Base-by-base conservation (phyloP, 2,797 vertebrate species). In the Sebastolobus altivelis region DNA sequence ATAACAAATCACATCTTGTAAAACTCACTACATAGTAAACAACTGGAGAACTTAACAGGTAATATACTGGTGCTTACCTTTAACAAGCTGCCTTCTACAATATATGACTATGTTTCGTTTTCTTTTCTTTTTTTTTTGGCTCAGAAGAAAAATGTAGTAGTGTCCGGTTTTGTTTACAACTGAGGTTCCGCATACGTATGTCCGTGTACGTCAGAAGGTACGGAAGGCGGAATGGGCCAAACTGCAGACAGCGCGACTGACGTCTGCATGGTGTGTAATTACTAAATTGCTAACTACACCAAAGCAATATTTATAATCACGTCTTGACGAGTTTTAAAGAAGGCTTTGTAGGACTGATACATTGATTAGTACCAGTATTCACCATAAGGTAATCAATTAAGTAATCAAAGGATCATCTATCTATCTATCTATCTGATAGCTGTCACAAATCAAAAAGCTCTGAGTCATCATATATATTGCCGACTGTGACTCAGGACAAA, bases 121-220 rank as follows among this genome's bases (percentile, higher is more conserved):
- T 49, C 8, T 22, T 31, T 0, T 25, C 25, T 25, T 35, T 8
- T 16, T 37, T 63, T 38, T 54, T 54, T 6, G 20, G 40, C 31
- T 80, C 31, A 69, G 29, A 63, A 69, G 40, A 62, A 7, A 11
- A 72, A 49, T 22, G 22, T 65, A 68, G 55, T 35, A 22, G 20
- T 76, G 27, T 79, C 73, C 70, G 88, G 66, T 86, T 86, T 90
- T 94, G 93, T 94, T 94, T 94, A 94, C 92, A 94, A 91, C 22
- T 31, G 37, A 27, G 3, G 1, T 93, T 93, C 94, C 89, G 90
- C 65, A 29, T 87, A 86, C 87, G 86, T 89, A 75, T 2, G 16
- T 52, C 6, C 8, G 4, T 6, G 12, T 71, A 54, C 90, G 90
- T 92, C 86, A 82, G 6, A 16, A 75, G 0, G 55, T 91, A 93